Evolutionary conservation across 1,140 invertebrate species (phyloP), one percentile per base, ranked within the genome.

Genomic region (Liolophura sinensis): DNA sequence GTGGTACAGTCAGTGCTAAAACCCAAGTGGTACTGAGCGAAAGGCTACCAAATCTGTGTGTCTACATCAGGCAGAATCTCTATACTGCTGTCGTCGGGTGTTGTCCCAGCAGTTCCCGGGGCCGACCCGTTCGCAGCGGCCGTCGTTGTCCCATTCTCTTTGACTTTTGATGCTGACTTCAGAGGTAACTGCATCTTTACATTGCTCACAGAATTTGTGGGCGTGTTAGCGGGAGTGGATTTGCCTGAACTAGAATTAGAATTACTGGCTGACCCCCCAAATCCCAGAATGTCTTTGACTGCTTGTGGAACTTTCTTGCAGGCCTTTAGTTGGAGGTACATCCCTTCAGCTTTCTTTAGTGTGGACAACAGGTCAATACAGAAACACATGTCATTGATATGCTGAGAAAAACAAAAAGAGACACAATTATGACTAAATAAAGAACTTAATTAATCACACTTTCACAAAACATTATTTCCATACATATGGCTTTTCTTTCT

Each of bases 321-420:
- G 27, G 90, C 87, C 46, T 88, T 88, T 0, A 96, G 87, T 81
- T 96, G 94, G 73, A 91, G 83, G 81, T 91, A 97, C 70, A 98
- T 95, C 15, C 91, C 92, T 83, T 97, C 95, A 0, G 95, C 95
- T 75, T 90, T 90, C 65, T 90, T 90, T 18, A 98, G 80, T 16
- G 91, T 91, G 71, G 89, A 88, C 54, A 92, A 89, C 18, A 97
- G 85, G 72, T 96, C 90, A 56, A 98, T 90, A 60, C 90, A 88
- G 77, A 92, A 89, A 25, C 93, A 93, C 59, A 97, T 85, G 79
- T 97, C 95, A 84, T 98, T 98, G 62, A 97, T 92, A 80, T 97
- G 94, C 92, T 95, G 85, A 50, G 89, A 89, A 66, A 64, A 69
- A 78, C 80, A 72, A 74, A 51, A 67, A 40, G 31, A 40, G 31